phyloP scores from a whole-genome alignment of 1,140 invertebrate species.

The Limonius californicus region DNA sequence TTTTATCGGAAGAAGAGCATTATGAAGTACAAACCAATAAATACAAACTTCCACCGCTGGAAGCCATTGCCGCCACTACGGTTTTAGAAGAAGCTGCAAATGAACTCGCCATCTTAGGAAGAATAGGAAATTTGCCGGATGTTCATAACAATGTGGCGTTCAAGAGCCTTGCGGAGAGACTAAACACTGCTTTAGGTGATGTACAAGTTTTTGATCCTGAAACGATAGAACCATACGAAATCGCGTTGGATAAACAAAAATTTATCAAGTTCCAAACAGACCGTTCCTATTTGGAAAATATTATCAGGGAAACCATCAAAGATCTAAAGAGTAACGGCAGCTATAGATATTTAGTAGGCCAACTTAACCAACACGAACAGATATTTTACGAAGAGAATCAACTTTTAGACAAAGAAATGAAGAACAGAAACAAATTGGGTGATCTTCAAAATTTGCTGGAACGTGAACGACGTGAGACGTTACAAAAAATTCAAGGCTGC shows the following conservation, averaged over 20 bases:
- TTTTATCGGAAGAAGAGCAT: no score
- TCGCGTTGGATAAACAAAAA: not conserved
- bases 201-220: slow-evolving; percentile 16
- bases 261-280: slow-evolving; percentile 11
- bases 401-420: not conserved
- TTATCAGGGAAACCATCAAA: slow-evolving; percentile 9
- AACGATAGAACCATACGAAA: slow-evolving; percentile 6
- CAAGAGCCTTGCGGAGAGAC: not conserved
- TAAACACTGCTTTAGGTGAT: not conserved
- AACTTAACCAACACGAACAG: not conserved
- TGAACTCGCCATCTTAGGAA: not conserved
- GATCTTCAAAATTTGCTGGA: slow-evolving; percentile 14
- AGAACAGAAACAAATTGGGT: slow-evolving; percentile 19
- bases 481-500: slow-evolving; percentile 2
- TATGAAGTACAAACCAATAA: no score
- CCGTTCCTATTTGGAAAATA: not conserved
- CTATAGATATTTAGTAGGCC: not conserved
- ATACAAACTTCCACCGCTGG: not conserved
- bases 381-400: slow-evolving; percentile 3
- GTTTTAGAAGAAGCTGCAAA: slow-evolving; percentile 17
- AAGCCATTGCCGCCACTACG: slow-evolving; percentile 3
- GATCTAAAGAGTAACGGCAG: not conserved
- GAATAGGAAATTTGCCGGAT: slow-evolving; percentile 9
- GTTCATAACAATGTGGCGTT: not conserved
- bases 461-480: not conserved